phyloP scores from a whole-genome alignment of 2,113 vertebrate genomes.

The Chrysochloris asiatica region DNA sequence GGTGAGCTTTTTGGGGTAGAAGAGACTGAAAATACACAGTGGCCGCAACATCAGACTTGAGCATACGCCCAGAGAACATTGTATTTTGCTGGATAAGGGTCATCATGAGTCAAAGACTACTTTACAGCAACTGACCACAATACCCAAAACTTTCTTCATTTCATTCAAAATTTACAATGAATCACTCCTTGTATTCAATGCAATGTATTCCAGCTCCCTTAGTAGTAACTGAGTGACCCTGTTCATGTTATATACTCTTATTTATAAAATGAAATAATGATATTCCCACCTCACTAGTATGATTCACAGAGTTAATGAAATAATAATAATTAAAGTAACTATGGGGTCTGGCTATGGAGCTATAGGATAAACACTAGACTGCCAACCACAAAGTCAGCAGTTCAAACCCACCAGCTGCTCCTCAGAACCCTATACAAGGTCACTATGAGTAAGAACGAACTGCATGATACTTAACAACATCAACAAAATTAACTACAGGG shows the following conservation, averaged over 20 bases:
- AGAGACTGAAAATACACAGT: background rate
- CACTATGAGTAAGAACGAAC: no score
- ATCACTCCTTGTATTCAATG: background rate
- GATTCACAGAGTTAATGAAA: background rate
- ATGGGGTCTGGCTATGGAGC: no score
- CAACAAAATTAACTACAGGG: background rate
- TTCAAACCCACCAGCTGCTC: no score
- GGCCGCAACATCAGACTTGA: background rate
- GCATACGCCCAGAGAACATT: no score
- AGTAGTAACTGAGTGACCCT: background rate
- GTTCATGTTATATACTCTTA: background rate
- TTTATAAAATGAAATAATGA: background rate
- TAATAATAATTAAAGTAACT: background rate
- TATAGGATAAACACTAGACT: no score
- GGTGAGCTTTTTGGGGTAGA: background rate
- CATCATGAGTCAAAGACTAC: background rate
- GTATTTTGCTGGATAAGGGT: no score
- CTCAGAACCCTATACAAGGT: no score
- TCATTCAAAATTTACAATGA: conserved; percentile 20
- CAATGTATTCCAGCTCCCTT: background rate
- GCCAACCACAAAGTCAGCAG: no score
- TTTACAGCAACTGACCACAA: background rate
- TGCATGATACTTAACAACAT: no score
- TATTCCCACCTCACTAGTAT: background rate
- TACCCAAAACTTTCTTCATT: conserved; percentile 21